Evolutionary conservation across 2,113 vertebrate genomes (phyloP), one percentile per base, ranked within the genome.

Genomic region (Strigops habroptila): DNA sequence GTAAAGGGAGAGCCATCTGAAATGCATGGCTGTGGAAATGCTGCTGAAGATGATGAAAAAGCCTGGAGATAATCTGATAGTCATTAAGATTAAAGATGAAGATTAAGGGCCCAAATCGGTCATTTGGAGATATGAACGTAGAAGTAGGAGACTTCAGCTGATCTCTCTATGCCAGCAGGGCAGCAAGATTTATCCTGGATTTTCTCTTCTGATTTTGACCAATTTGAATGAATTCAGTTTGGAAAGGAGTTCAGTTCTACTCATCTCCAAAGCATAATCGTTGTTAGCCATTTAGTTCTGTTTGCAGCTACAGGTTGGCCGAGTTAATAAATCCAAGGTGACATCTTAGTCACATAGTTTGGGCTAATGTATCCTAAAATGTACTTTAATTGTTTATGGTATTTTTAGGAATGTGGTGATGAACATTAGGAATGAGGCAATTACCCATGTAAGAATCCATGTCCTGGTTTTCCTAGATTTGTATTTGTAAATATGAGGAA

Each of bases 1-100:
- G 16, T 51, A 2, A 25, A 52, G 62, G 82, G 69, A 81, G 39
- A 67, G 21, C 48, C 30, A 17, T 49, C 22, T 63, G 13, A 75
- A 79, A 71, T 81, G 41, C 44, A 19, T 53, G 64, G 60, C 79
- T 81, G 51, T 25, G 75, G 92, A 86, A 96, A 90, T 64, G 77
- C 64, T 82, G 79, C 76, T 78, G 80, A 97, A 95, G 91, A 94
- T 93, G 91, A 95, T 96, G 94, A 80, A 85, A 96, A 96, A 96
- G 88, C 95, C 82, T 81, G 24, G 79, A 90, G 88, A 90, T 96
- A 93, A 96, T 95, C 94, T 11, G 25, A 4, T 67, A 59, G 76
- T 90, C 88, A 75, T 91, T 80, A 96, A 95, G 91, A 95, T 93
- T 96, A 95, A 67, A 94, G 82, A 90, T 88, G 79, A 96, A 95